A percentile compares a stretch with the other conserved stretches of the same genome.
Conservation (phyloP, 2,888 invertebrate genomes). For the Drosophila picticornis region DNA sequence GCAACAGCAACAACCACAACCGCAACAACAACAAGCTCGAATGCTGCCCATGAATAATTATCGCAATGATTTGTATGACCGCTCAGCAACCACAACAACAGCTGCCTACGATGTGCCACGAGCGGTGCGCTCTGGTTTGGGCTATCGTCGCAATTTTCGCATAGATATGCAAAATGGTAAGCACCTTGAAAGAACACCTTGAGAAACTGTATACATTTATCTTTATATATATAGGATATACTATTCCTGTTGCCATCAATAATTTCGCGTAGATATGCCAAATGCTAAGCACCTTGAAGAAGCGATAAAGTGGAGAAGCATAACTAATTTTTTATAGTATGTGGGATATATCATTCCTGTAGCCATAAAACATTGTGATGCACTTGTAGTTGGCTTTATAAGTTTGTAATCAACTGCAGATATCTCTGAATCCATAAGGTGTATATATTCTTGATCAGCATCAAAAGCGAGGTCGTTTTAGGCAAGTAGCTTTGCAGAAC, state of each 20-base stretch:
- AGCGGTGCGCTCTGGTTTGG: constrained; percentile 83
- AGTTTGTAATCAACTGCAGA: too few species aligned
- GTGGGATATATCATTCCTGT: background rate
- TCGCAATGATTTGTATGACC: constrained; percentile 85
- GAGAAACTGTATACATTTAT: background rate
- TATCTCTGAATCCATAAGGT: too few species aligned
- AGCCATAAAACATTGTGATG: background rate
- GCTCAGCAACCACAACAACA: constrained; percentile 67
- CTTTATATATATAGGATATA: background rate
- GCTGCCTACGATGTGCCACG: constrained; percentile 84
- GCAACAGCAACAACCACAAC: constrained; percentile 53
- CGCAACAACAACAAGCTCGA: constrained; percentile 61
- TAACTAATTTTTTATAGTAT: background rate
- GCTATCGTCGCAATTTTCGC: constrained; percentile 85
- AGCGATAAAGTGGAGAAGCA: background rate
- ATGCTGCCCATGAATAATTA: constrained; percentile 80
- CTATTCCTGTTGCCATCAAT: background rate
- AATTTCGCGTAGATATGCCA: background rate
- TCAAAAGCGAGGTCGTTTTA: background rate
- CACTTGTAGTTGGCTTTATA: background rate
- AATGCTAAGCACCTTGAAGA: background rate
- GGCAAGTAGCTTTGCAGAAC: background rate
- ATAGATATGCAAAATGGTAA: constrained; percentile 83
- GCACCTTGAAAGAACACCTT: constrained; percentile 15
- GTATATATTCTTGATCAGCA: background rate